phyloP scores from a whole-genome alignment of 1,140 invertebrate genomes.

The Tenebrio molitor region DNA sequence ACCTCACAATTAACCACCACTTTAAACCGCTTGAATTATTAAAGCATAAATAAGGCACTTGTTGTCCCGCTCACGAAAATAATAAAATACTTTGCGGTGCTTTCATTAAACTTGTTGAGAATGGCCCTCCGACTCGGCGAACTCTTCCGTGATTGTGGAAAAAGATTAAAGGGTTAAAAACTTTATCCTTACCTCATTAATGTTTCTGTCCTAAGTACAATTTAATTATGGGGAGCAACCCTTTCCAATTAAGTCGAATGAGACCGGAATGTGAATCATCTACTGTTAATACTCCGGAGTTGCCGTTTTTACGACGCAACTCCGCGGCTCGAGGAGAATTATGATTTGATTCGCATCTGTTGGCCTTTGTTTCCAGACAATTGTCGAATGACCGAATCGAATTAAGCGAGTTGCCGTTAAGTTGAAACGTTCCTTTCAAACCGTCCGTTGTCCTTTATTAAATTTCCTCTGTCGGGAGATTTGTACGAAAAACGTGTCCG shows the following conservation, averaged over 20 bases:
- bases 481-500: too few relatives aligned
- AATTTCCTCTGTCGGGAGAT: neutral
- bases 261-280: conserved; percentile 1
- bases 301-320: too few relatives aligned
- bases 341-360: neutral
- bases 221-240: conserved; percentile 19
- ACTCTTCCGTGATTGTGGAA: neutral
- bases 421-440: too few relatives aligned
- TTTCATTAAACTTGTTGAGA: too few relatives aligned
- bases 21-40: neutral
- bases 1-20: too few relatives aligned
- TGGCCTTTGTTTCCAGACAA: too few relatives aligned
- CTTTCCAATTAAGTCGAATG: conserved; percentile 24
- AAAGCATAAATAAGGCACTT: conserved; percentile 12
- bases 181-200: conserved; percentile 10
- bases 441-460: neutral
- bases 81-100: too few relatives aligned
- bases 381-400: neutral
- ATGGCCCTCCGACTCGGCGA: too few relatives aligned
- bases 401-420: neutral
- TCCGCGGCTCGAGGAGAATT: neutral
- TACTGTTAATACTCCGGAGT: neutral
- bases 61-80: too few relatives aligned
- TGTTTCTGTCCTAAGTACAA: conserved; percentile 6
- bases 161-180: neutral